Evolutionary conservation across 2,797 vertebrate species (phyloP).

Genomic region (Corythornis leucogaster): DNA sequence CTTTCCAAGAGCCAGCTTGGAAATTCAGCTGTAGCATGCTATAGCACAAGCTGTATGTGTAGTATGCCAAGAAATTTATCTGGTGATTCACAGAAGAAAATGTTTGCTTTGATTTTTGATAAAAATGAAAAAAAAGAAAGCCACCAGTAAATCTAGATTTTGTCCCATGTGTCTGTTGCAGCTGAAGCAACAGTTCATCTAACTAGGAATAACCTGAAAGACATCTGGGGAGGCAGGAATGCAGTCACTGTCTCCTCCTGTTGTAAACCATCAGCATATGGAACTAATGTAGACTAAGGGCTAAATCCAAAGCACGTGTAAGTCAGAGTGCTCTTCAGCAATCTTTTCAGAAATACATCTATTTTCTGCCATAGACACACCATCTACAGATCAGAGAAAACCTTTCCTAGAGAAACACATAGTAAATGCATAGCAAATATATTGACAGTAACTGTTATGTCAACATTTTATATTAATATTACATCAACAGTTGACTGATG

Average conservation of each 20-base stretch:
- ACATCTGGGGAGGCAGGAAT: not conserved
- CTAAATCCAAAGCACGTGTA: not conserved
- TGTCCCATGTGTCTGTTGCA: not conserved
- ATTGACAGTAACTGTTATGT: not conserved
- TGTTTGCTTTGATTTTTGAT: not conserved
- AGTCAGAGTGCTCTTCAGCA: not conserved
- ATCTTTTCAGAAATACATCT: not conserved
- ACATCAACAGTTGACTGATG: not conserved
- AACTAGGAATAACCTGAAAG: not conserved
- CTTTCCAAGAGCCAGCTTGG: not conserved
- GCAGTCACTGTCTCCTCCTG: not conserved
- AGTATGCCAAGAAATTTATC: not conserved
- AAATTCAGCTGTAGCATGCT: not conserved
- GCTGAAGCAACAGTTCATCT: constrained; percentile 20
- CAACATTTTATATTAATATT: not conserved
- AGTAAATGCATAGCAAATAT: not conserved
- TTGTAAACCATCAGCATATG: not conserved
- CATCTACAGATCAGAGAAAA: not conserved
- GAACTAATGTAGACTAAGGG: constrained; percentile 6
- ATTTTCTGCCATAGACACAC: not conserved
- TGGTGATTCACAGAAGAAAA: not conserved
- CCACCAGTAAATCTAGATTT: not conserved
- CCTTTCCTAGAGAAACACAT: not conserved
- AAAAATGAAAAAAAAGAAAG: not conserved
- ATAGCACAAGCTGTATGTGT: not conserved